Base-by-base conservation (phyloP, 2,888 invertebrate species). In the Drosophila gaucha region DNA sequence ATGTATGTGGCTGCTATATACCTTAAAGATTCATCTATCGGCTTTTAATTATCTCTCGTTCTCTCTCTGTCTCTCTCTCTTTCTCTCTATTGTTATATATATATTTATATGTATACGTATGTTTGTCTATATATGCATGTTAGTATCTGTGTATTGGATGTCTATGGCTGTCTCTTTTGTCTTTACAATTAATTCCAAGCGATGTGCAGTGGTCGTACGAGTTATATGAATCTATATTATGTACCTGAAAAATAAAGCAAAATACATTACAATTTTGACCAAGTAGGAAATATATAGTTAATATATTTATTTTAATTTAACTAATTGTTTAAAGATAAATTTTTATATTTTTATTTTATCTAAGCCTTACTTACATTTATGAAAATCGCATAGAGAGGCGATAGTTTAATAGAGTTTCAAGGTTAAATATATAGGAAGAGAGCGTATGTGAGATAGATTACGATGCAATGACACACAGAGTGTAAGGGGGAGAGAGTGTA, bases 201-300 rank as follows among this genome's bases (percentile, higher is more conserved):
- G 55, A 38, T 49, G 49, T 54, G 59, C 36, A 49, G 58, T 44
- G 55, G 43, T 72, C 59, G 64, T 46, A 59, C 50, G 49, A 66
- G 54, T 33, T 55, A 35, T 58, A 1, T 30, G 10, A 16, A 36
- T 38, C 8, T 50, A 36, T 26, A 9, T n/a, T 39, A 14, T 31
- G 18, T 57, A 69, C 54, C 74, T 74, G 66, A 0, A 74, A 72
- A 28, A 20, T 1, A 39, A 20, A 20, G 9, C 1, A 26, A 26
- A 20, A 44, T 26, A 10, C 3, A 12, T 43, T 43, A 16, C 10
- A 12, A 3, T 28, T 14, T 26, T 2, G 10, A 9, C 10, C 4
- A 0, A 6, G 14, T 41, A n/a, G 4, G n/a, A n/a, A 14, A 14
- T n/a, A 2, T 39, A 39, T 39, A 14, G n/a, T 14, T 9, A 14